Evolutionary conservation across 2,888 invertebrate genomes (phyloP).

Genomic region (Leistus spinibarbis): DNA sequence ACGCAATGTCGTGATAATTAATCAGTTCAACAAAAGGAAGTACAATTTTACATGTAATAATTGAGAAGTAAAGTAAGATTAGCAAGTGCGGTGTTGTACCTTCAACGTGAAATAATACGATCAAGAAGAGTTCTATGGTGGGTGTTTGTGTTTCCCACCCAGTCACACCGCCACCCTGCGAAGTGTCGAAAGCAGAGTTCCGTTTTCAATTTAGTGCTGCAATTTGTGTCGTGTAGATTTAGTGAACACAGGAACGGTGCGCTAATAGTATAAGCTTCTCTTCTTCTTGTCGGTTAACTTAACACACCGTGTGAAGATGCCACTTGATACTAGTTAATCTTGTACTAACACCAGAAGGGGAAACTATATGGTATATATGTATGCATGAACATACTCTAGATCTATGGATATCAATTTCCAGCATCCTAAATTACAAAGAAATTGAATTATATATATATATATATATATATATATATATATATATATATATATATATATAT

Average conservation of each 20-base stretch:
- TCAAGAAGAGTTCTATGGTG: background rate
- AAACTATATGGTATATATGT: background rate
- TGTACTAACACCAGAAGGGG: slow-evolving; percentile 41
- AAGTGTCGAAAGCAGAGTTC: slow-evolving; percentile 48
- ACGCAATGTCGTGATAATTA: too few species aligned
- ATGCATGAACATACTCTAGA: background rate
- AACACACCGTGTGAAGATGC: slow-evolving; percentile 57
- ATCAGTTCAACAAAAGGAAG: too few species aligned
- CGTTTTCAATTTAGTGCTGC: slow-evolving; percentile 57
- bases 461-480: too few species aligned
- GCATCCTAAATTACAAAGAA: too few species aligned
- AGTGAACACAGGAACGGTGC: slow-evolving; percentile 48
- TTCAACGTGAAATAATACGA: too few species aligned
- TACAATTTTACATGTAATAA: too few species aligned
- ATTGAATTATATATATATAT: too few species aligned
- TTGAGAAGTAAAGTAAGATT: too few species aligned
- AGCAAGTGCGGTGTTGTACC: too few species aligned
- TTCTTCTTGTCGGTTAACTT: slow-evolving; percentile 50
- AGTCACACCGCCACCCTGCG: too few species aligned
- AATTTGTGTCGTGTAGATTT: slow-evolving; percentile 58
- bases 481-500: background rate
- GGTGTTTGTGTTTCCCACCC: background rate
- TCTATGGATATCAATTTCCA: too few species aligned
- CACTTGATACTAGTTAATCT: slow-evolving; percentile 57
- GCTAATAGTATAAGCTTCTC: background rate